Base-by-base conservation (phyloP, 2,113 vertebrate genomes). In the Oplegnathus fasciatus region DNA sequence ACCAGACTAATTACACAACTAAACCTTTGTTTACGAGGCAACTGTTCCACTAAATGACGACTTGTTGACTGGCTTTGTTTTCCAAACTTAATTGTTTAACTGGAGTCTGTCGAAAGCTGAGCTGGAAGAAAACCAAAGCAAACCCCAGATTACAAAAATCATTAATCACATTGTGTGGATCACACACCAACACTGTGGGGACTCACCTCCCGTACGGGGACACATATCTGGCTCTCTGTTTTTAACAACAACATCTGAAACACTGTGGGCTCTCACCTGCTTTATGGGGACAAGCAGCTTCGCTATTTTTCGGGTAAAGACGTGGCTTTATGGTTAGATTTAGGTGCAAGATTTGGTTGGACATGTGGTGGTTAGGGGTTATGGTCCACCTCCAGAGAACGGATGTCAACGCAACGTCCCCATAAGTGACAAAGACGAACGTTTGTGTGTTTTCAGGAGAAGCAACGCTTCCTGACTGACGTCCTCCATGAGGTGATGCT, bases 401-500 rank as follows among this genome's bases (percentile, higher is more conserved):
- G 2, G 26, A 2, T 32, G 9, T 34, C 6, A 15, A 24, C 34
- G 30, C 18, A 34, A 11, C 7, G 76, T 58, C 17, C 9, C 37
- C 30, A 3, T 46, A 30, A 66, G 10, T 68, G 15, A 68, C 26
- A 5, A 28, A 34, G 9, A 26, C 2, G 1, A 20, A 22, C 6
- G 2, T 58, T 13, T 67, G 17, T 37, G 66, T 88, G n/a, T 61
- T 68, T 75, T 13, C 37, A 99, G 98, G 98, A 99, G 95, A 99
- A 99, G 60, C 98, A 99, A 71, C 97, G 98, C 15, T 99, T 99
- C 92, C 96, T 99, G 93, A 99, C 98, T 0, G 98, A 99, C 77
- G 97, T 99, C 78, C 96, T 99, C 4, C 98, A 99, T 44, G 97
- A 99, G 94, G 98, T 99, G 89, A 99, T 99, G 98, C 91, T 98